These are phyloP conservation scores for Lucifuga dentata DNA, from an alignment of 2,113 vertebrate genomes.

Conservation along the genomic window DNA sequence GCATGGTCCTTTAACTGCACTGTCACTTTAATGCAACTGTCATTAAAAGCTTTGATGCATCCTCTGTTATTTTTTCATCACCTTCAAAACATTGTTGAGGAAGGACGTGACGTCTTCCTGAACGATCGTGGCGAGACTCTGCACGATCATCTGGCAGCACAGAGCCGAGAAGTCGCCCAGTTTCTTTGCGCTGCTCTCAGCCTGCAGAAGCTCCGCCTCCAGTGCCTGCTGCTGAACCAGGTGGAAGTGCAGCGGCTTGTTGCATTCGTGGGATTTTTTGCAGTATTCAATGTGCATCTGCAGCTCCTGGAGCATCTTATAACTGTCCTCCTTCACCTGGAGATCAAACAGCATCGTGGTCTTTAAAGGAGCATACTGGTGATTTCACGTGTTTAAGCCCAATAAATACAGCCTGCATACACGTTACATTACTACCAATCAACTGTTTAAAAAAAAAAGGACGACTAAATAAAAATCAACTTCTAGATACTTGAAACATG, in stretches of 20 bases:
- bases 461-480: background rate
- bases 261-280: slow-evolving; percentile 30
- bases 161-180: slow-evolving; percentile 81
- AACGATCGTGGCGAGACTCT: slow-evolving; percentile 80
- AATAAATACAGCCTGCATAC: too few relatives aligned
- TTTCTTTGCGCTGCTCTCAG: slow-evolving; percentile 69
- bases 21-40: too few relatives aligned
- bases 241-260: slow-evolving; percentile 72
- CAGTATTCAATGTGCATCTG: slow-evolving; percentile 68
- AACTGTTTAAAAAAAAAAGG: too few relatives aligned
- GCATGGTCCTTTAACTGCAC: too few relatives aligned
- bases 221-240: slow-evolving; percentile 58
- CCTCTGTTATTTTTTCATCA: slow-evolving; percentile 43
- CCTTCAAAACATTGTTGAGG: slow-evolving; percentile 77
- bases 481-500: too few relatives aligned
- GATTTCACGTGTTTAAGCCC: too few relatives aligned
- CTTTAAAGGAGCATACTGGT: too few relatives aligned
- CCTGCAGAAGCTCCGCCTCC: slow-evolving; percentile 57
- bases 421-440: too few relatives aligned
- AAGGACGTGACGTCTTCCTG: slow-evolving; percentile 74
- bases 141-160: slow-evolving; percentile 80
- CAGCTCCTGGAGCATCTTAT: slow-evolving; percentile 74
- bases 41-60: too few relatives aligned
- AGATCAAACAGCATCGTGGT: background rate
- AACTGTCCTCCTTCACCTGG: slow-evolving; percentile 84